Conservation (phyloP, 2,113 vertebrate species). For the Eolophus roseicapilla region DNA sequence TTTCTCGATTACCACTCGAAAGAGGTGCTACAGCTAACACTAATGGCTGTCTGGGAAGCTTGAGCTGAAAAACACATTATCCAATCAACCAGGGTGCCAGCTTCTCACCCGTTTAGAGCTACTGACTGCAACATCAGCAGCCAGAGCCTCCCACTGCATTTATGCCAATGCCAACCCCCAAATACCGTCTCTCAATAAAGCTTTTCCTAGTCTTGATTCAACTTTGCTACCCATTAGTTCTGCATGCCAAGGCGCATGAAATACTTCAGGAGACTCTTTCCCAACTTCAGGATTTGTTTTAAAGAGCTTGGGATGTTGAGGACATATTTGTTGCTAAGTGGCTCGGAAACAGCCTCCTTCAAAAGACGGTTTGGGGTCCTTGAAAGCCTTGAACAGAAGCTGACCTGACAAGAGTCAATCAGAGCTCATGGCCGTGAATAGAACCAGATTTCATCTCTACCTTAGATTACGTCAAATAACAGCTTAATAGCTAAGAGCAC, state of each 20-base stretch:
- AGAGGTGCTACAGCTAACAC: not conserved
- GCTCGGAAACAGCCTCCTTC: not conserved
- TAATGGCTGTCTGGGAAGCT: not conserved
- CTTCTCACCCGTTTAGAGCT: not conserved
- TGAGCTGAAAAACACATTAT: not conserved
- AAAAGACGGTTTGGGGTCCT: not conserved
- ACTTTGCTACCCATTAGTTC: not conserved
- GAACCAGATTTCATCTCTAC: not conserved
- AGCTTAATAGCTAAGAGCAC: not conserved
- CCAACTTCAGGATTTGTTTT: not conserved
- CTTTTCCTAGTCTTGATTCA: not conserved
- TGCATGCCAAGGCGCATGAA: accelerated
- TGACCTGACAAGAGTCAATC: not conserved
- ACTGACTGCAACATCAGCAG: not conserved
- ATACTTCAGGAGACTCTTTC: not conserved
- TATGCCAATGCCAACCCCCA: not conserved
- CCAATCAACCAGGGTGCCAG: not conserved
- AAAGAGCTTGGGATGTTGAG: not conserved
- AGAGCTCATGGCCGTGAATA: not conserved
- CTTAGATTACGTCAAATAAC: not conserved
- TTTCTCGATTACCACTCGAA: conserved; percentile 21
- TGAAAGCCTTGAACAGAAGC: not conserved
- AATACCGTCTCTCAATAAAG: not conserved
- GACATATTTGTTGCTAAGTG: not conserved
- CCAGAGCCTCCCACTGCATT: not conserved